These are phyloP conservation scores for Tenualosa ilisha DNA, from an alignment of 2,797 vertebrate genomes.

Conservation along the genomic window DNA sequence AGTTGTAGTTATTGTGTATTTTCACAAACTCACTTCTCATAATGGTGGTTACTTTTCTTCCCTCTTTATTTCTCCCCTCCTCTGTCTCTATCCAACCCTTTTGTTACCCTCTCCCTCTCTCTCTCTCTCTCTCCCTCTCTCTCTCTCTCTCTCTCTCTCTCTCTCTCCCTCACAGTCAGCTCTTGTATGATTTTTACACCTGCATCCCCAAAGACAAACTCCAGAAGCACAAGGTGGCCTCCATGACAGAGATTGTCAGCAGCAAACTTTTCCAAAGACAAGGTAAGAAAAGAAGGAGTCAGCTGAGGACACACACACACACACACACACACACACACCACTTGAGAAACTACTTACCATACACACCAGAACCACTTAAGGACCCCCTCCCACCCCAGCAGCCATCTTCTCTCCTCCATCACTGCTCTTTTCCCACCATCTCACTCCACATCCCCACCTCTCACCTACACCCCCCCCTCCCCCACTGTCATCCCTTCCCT, in stretches of 20 bases:
- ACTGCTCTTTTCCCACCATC: not conserved
- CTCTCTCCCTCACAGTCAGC: constrained; percentile 73
- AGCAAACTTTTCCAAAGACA: constrained; percentile 91
- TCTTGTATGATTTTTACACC: constrained; percentile 91
- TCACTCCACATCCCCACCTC: not conserved
- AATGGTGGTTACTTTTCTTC: not conserved
- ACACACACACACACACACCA: constrained; percentile 2
- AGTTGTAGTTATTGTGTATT: not conserved
- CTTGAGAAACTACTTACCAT: not conserved
- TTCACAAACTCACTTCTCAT: not conserved
- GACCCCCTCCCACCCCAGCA: not conserved
- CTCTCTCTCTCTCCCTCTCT: not conserved
- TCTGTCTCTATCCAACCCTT: not conserved
- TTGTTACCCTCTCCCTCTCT: not conserved
- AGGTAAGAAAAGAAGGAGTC: constrained; percentile 68
- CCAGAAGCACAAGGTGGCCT: constrained; percentile 93
- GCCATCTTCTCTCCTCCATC: not conserved
- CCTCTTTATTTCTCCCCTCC: not conserved
- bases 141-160: constrained; percentile 16
- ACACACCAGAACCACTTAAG: not conserved
- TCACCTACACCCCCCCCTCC: not conserved
- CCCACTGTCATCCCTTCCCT: too few relatives aligned
- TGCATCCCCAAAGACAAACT: constrained; percentile 89
- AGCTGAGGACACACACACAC: constrained; percentile 35
- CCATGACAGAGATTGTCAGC: constrained; percentile 93